These are phyloP conservation scores for Oegoconia quadripuncta DNA, from an alignment of 2,888 invertebrate species.

Conservation along the genomic window DNA sequence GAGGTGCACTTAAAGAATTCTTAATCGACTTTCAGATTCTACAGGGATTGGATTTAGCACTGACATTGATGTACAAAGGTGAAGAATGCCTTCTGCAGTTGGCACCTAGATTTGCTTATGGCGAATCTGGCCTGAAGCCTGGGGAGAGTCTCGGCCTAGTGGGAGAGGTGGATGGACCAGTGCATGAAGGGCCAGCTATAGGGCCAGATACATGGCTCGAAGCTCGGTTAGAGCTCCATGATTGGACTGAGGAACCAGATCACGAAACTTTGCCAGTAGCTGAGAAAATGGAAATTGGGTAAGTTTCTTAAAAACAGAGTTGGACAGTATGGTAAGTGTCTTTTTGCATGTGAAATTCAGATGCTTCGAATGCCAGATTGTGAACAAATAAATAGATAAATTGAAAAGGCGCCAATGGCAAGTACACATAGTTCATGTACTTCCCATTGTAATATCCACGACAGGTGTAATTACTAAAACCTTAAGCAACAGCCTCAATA, in stretches of 20 bases:
- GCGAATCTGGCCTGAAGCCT: slow-evolving; percentile 82
- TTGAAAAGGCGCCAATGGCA: too few relatives aligned
- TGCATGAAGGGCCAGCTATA: slow-evolving; percentile 76
- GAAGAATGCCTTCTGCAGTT: slow-evolving; percentile 87
- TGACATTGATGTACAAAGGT: slow-evolving; percentile 91
- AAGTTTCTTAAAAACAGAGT: slow-evolving; percentile 20
- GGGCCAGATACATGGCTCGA: slow-evolving; percentile 82
- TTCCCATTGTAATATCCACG: too few relatives aligned
- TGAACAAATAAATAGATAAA: too few relatives aligned
- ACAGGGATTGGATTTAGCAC: slow-evolving; percentile 91
- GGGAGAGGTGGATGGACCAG: slow-evolving; percentile 48
- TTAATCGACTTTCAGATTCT: too few relatives aligned
- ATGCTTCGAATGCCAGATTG: too few relatives aligned
- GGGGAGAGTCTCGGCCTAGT: slow-evolving; percentile 61
- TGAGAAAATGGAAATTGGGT: slow-evolving; percentile 89
- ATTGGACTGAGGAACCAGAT: slow-evolving; percentile 83
- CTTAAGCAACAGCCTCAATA: too few relatives aligned
- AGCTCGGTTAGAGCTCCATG: slow-evolving; percentile 86
- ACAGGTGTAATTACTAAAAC: too few relatives aligned
- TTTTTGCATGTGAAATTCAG: too few relatives aligned
- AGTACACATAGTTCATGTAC: too few relatives aligned
- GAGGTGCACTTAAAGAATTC: too few relatives aligned
- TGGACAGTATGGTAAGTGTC: too few relatives aligned
- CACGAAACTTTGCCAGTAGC: slow-evolving; percentile 82
- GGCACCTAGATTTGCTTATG: slow-evolving; percentile 90